Evolutionary conservation across 2,113 vertebrate genomes (phyloP), one percentile per base, ranked within the genome.

Genomic region (Pterocles orientalis): DNA sequence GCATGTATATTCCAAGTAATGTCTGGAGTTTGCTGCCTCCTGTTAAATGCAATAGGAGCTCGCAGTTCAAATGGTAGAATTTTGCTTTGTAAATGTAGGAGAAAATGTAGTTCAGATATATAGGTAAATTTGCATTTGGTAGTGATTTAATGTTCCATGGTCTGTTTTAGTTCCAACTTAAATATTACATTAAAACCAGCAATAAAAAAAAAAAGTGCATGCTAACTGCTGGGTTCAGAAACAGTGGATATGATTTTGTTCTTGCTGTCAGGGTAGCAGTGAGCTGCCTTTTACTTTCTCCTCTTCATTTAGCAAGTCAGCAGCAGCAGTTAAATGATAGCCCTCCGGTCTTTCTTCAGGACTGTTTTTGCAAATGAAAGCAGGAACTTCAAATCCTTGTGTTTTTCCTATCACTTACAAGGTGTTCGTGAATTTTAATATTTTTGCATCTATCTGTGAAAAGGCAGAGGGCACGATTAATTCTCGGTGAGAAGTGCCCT

Each of bases 91-190:
- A 97, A 96, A 96, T 94, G 94, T 34, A 87, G 92, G 83, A 94
- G 95, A 92, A 95, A 95, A 97, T 94, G 78, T 85, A 89, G 92
- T 92, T 84, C 89, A 94, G 91, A 94, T 96, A 92, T 53, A 56
- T 79, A 95, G 92, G 95, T 94, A 93, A 90, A 96, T 96, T 97
- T 97, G 92, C 95, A 97, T 96, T 96, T 96, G 95, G 90, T 94
- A 92, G 90, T 96, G 92, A 94, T 97, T 96, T 97, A 96, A 79
- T 91, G 91, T 92, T 94, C 88, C 86, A 62, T 66, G 73, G 94
- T 94, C 96, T 93, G 91, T 94, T 95, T 89, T 95, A 95, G 81
- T 69, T 96, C 88, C 91, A 95, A 96, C 94, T 96, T 96, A 95
- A 93, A 97, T 97, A 96, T 94, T 94, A 89, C 94, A 94, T 95